These are phyloP conservation scores for Phthorimaea operculella DNA, from an alignment of 1,140 invertebrate species.

Conservation along the genomic window DNA sequence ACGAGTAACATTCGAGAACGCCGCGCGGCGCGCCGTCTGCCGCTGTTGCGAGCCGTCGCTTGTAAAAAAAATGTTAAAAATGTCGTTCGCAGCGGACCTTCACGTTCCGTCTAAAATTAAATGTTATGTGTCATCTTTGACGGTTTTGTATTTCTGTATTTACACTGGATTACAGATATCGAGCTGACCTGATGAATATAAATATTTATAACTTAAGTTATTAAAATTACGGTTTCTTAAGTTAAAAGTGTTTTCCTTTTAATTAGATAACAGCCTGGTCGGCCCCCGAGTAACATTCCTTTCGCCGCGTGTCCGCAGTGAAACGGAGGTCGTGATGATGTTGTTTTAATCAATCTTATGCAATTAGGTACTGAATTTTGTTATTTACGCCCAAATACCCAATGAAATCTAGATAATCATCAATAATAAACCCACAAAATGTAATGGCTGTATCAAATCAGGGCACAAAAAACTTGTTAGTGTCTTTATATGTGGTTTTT, in stretches of 20 bases:
- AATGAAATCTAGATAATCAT: slow-evolving; percentile 49
- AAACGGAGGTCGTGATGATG: slow-evolving; percentile 61
- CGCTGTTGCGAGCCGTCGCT: slow-evolving; percentile 58
- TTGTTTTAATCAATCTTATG: slow-evolving; percentile 52
- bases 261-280: slow-evolving; percentile 55
- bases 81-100: slow-evolving; percentile 68
- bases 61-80: slow-evolving; percentile 69
- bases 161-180: slow-evolving; percentile 70
- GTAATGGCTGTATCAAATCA: slow-evolving; percentile 62
- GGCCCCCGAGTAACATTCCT: slow-evolving; percentile 63
- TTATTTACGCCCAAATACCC: slow-evolving; percentile 53
- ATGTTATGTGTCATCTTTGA: slow-evolving; percentile 71
- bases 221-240: slow-evolving; percentile 71
- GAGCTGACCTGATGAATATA: slow-evolving; percentile 71
- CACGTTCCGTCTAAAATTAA: slow-evolving; percentile 68
- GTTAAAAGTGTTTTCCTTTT: slow-evolving; percentile 74
- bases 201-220: slow-evolving; percentile 72
- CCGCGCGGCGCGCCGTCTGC: slow-evolving; percentile 46
- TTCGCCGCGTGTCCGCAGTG: slow-evolving; percentile 63
- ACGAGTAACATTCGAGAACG: slow-evolving; percentile 65
- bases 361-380: slow-evolving; percentile 51
- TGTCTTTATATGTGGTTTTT: slow-evolving; percentile 57
- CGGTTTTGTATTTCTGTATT: slow-evolving; percentile 71
- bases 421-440: slow-evolving; percentile 44
- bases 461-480: slow-evolving; percentile 67